A percentile compares a stretch with the other conserved stretches of the same genome.
phyloP scores from a whole-genome alignment of 2,113 vertebrate species.

The Macrotis lagotis region DNA sequence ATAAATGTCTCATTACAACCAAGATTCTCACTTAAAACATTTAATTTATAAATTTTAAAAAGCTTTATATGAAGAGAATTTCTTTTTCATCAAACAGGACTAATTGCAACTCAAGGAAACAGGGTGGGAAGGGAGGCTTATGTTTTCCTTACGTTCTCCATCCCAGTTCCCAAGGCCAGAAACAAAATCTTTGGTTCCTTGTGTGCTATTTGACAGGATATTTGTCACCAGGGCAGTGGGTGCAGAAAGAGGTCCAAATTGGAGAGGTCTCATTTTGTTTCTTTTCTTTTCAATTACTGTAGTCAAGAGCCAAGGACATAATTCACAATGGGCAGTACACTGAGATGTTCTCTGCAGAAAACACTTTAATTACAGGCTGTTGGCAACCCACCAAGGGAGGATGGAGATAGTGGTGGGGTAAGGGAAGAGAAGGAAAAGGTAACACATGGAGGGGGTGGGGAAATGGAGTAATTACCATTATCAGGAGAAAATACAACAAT shows the following conservation, averaged over 20 bases:
- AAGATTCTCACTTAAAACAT: constrained; percentile 64
- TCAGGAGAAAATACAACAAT: constrained; percentile 77
- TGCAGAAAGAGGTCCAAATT: constrained; percentile 68
- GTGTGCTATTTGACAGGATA: constrained; percentile 56
- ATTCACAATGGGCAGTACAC: constrained; percentile 78
- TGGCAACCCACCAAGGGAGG: constrained; percentile 80
- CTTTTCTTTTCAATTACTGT: constrained; percentile 77
- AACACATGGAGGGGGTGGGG: constrained; percentile 61
- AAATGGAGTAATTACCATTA: constrained; percentile 82
- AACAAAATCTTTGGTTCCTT: constrained; percentile 36
- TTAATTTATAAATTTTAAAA: constrained; percentile 72
- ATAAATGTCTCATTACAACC: constrained; percentile 60
- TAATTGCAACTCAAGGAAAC: constrained; percentile 61
- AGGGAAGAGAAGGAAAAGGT: constrained; percentile 70
- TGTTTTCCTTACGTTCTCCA: neutral
- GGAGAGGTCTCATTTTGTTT: constrained; percentile 67
- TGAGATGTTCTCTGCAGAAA: constrained; percentile 80
- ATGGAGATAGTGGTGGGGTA: constrained; percentile 64
- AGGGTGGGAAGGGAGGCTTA: neutral
- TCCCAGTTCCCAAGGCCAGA: constrained; percentile 52
- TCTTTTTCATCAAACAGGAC: constrained; percentile 72
- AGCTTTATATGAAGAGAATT: constrained; percentile 50
- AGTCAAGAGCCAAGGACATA: constrained; percentile 81
- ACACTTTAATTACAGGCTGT: constrained; percentile 82
- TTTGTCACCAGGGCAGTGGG: constrained; percentile 55